A percentile compares a stretch with the other conserved stretches of the same genome.
Evolutionary conservation across 2,797 vertebrate genomes (phyloP).

Genomic region (Pseudomugil gertrudae): DNA sequence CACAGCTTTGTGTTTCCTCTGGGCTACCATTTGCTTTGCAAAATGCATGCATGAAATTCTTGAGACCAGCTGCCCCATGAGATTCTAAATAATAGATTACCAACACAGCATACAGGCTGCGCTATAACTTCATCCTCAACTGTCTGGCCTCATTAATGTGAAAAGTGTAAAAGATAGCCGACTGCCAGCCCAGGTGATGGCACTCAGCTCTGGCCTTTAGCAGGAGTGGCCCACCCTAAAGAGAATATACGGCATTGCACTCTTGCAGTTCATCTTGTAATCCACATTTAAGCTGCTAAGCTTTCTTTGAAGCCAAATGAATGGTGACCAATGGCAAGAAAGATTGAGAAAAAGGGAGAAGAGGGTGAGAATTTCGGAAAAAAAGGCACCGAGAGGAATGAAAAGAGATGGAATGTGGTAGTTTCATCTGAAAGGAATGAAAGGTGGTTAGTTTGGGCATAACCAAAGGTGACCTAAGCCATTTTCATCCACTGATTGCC

Average conservation of each 20-base stretch:
- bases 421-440: slow-evolving; percentile 47
- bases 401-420: slow-evolving; percentile 26
- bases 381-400: slow-evolving; percentile 18
- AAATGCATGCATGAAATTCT: slow-evolving; percentile 79
- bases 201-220: slow-evolving; percentile 67
- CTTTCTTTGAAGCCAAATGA: slow-evolving; percentile 65
- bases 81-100: slow-evolving; percentile 81
- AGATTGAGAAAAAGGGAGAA: slow-evolving; percentile 38
- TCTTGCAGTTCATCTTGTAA: slow-evolving; percentile 74
- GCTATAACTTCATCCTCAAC: slow-evolving; percentile 66
- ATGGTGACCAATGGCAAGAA: slow-evolving; percentile 56
- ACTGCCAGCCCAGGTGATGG: slow-evolving; percentile 76
- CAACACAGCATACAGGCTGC: slow-evolving; percentile 70
- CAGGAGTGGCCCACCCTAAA: slow-evolving; percentile 59
- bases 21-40: slow-evolving; percentile 75
- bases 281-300: slow-evolving; percentile 74
- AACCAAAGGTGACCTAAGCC: slow-evolving; percentile 77
- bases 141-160: slow-evolving; percentile 74
- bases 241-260: slow-evolving; percentile 68
- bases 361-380: slow-evolving; percentile 29
- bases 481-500: slow-evolving; percentile 71
- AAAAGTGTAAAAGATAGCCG: slow-evolving; percentile 75
- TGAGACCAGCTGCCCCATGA: slow-evolving; percentile 69
- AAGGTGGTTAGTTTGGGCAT: slow-evolving; percentile 54
- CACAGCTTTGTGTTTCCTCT: slow-evolving; percentile 68